Conservation (phyloP, 2,797 vertebrate genomes). For the Varecia variegata region DNA sequence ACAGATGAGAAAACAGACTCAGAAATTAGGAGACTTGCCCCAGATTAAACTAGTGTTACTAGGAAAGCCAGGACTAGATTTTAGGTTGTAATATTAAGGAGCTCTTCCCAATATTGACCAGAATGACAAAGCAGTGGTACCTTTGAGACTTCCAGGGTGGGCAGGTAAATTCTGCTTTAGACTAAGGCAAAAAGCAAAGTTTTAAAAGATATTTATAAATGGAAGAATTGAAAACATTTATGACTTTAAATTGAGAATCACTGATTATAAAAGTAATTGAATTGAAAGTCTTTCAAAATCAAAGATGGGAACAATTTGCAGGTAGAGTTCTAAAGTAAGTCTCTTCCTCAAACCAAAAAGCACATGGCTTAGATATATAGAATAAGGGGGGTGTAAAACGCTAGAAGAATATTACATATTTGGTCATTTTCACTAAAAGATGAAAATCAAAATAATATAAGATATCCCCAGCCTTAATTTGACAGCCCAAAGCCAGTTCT, state of each 20-base stretch:
- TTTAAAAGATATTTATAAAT: neutral
- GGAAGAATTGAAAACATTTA: neutral
- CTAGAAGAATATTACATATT: neutral
- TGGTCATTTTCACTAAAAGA: constrained; percentile 14
- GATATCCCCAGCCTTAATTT: constrained; percentile 4
- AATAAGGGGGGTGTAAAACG: neutral
- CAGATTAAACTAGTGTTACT: neutral
- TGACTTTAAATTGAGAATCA: neutral
- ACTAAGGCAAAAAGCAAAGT: neutral
- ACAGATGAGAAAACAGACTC: neutral
- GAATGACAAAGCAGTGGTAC: neutral
- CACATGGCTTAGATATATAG: neutral
- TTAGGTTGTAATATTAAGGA: neutral
- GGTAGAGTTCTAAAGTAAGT: constrained; percentile 1
- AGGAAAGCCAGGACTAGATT: neutral
- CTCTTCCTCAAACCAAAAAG: neutral
- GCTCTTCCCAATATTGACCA: neutral
- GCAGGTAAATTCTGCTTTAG: neutral
- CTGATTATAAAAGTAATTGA: neutral
- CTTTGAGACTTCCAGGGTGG: neutral
- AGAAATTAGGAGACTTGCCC: neutral
- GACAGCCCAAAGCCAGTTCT: neutral
- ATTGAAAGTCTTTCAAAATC: neutral
- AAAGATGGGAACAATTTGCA: neutral
- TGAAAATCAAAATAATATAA: constrained; percentile 18